Conservation (phyloP, 1,140 invertebrate genomes). For the Brachionus sp. region DNA sequence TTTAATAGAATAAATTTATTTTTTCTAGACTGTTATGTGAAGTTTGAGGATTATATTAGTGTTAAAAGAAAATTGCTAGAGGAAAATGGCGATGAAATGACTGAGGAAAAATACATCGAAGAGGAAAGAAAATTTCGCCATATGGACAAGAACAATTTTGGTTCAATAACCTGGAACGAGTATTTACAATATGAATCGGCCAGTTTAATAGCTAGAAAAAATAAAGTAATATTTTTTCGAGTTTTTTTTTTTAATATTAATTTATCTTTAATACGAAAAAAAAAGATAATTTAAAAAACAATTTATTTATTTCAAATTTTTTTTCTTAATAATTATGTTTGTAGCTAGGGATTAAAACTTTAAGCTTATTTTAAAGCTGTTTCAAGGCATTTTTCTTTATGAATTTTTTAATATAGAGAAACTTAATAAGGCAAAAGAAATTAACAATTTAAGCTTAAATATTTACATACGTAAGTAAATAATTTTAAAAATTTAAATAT, state of each 20-base stretch:
- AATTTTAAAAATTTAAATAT: too few relatives aligned
- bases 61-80: neutral
- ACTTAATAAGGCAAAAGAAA: too few relatives aligned
- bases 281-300: neutral
- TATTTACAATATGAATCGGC: constrained; percentile 34
- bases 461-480: too few relatives aligned
- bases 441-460: too few relatives aligned
- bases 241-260: too few relatives aligned
- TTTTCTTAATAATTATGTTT: too few relatives aligned
- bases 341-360: too few relatives aligned
- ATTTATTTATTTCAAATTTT: too few relatives aligned
- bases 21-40: constrained; percentile 29
- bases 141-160: neutral
- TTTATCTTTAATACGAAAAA: neutral
- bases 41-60: constrained; percentile 27
- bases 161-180: constrained; percentile 42
- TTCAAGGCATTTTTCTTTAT: too few relatives aligned
- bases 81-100: constrained; percentile 25
- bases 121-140: constrained; percentile 20
- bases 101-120: neutral
- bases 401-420: too few relatives aligned
- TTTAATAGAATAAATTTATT: neutral
- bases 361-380: too few relatives aligned
- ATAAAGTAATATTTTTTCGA: neutral
- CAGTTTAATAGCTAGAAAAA: constrained; percentile 5